These are phyloP conservation scores for Agelastica alni DNA, from an alignment of 2,888 invertebrate species.

Conservation along the genomic window DNA sequence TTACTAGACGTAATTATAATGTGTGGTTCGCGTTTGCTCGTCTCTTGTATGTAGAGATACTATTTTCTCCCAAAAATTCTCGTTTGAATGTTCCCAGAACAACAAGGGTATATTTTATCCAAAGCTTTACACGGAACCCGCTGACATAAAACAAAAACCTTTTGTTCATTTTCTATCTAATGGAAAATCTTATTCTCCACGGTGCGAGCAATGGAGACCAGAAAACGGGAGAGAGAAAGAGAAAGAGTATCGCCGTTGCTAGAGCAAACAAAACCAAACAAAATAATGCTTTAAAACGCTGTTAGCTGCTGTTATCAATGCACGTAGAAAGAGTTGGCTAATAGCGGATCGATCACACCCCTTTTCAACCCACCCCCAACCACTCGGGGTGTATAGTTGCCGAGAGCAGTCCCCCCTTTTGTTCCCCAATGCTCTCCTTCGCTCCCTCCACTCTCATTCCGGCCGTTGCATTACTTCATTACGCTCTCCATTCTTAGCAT, in stretches of 20 bases:
- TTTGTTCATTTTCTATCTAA: constrained; percentile 33
- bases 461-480: constrained; percentile 35
- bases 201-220: constrained; percentile 10
- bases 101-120: constrained; percentile 24
- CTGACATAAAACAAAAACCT: constrained; percentile 31
- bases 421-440: constrained; percentile 12
- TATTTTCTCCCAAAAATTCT: constrained; percentile 23
- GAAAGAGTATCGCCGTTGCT: constrained; percentile 18
- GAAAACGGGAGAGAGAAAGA: constrained; percentile 1
- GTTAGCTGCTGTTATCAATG: constrained; percentile 37
- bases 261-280: constrained; percentile 33
- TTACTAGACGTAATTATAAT: no score
- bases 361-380: constrained; percentile 13
- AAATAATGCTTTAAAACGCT: constrained; percentile 36
- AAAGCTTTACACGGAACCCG: constrained; percentile 24
- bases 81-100: constrained; percentile 23
- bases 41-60: no score
- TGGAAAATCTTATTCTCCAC: constrained; percentile 32
- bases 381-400: constrained; percentile 10
- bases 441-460: no score
- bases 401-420: constrained; percentile 18
- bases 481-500: constrained; percentile 36
- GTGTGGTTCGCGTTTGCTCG: no score
- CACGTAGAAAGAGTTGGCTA: constrained; percentile 35
- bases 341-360: constrained; percentile 36